Conservation (phyloP, 92 coral and sea anemone genomes). For the Heteractis magnifica region DNA sequence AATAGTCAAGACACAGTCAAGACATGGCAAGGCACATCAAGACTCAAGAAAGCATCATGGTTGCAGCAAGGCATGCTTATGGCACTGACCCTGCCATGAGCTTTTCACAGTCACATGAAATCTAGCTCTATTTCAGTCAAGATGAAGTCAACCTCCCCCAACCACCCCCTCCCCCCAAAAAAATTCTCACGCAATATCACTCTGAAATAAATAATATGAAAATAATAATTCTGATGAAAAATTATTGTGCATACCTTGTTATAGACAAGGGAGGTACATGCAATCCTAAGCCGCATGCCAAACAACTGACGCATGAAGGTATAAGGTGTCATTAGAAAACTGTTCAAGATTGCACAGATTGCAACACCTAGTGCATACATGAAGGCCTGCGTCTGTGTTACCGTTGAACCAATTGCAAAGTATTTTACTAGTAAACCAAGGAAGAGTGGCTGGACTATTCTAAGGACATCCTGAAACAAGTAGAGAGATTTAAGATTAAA, state of each 20-base stretch:
- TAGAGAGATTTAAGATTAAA: too few species aligned
- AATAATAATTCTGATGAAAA: too few species aligned
- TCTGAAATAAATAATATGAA: neutral
- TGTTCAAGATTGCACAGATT: conserved; percentile 41
- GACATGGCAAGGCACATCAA: too few species aligned
- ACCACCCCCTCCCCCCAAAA: too few species aligned
- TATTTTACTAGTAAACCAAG: conserved; percentile 52
- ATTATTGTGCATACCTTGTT: conserved; percentile 41
- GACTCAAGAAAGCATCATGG: too few species aligned
- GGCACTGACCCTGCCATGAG: too few species aligned
- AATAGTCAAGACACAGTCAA: too few species aligned
- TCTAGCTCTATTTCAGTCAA: too few species aligned
- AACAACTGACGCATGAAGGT: conserved; percentile 53
- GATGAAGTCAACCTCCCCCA: too few species aligned
- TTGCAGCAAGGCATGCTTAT: too few species aligned
- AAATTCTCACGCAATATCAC: too few species aligned
- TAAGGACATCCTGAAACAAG: conserved; percentile 42
- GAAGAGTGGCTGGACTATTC: conserved; percentile 46
- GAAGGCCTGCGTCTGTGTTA: conserved; percentile 44
- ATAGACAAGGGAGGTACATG: conserved; percentile 49
- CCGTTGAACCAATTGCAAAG: conserved; percentile 55
- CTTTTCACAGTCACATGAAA: too few species aligned
- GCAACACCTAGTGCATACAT: conserved; percentile 54
- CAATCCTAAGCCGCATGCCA: conserved; percentile 62
- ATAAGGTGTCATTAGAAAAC: conserved; percentile 55